Base-by-base conservation (phyloP, 2,888 invertebrate genomes). In the Nomada flava region DNA sequence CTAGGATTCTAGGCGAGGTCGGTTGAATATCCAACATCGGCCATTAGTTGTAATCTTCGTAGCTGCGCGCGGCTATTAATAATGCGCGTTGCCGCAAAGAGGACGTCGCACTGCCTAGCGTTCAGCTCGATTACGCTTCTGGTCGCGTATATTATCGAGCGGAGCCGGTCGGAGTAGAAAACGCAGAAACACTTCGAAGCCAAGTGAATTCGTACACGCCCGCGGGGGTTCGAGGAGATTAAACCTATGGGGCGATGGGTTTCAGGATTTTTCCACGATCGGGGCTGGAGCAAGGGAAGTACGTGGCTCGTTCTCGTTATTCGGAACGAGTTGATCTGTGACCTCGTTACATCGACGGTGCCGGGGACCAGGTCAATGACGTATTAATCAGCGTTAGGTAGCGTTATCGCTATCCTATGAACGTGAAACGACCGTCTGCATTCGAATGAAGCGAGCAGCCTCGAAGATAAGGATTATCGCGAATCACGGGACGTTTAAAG, bases 1-100 rank as follows among this genome's bases (percentile, higher is more conserved):
- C 83, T 78, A 67, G 63, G 83, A 78, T 78, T 78, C 82, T 83
- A 83, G 83, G 83, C 83, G 83, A 83, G 83, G 83, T 72, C 68
- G 77, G 73, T 82, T 74, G 77, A 68, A 75, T 75, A 83, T 83
- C 82, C 75, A 75, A 71, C 82, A n/a, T 67, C 75, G 82, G 26
- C 82, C 78, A 82, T 83, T 83, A 83, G 82, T 83, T 78, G 78
- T 78, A 64, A 83, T 83, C 78, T 42, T 72, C 83, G 83, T 74
- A 71, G 82, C 59, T 60, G 71, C 83, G 71, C 69, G 82, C 78
- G 72, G 71, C 83, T 82, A 83, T 83, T 83, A 83, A 83, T 83
- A 83, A 83, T 83, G 71, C 64, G 71, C 78, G 71, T 82, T 59
- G 83, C 71, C 76, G 73, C 82, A 77, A 76, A 81, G 82, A 82